Evolutionary conservation across 2,113 vertebrate genomes (phyloP).

Genomic region (Malurus melanocephalus): DNA sequence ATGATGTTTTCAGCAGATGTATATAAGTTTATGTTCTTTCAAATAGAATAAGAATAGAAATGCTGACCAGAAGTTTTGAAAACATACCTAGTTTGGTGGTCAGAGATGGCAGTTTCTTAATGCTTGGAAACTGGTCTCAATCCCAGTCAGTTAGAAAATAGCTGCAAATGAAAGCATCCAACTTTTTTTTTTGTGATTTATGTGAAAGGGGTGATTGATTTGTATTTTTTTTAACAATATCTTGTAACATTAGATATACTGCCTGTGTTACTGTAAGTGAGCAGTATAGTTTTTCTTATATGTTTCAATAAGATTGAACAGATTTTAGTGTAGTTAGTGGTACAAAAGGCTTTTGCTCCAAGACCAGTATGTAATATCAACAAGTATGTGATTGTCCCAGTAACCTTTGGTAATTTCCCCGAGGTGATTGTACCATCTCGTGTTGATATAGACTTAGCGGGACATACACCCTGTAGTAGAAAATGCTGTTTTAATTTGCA

Average conservation of each 20-base stretch:
- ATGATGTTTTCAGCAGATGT: neutral
- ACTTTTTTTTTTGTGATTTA: fast-evolving
- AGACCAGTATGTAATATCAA: neutral
- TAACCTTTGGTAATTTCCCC: neutral
- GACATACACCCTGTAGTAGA: neutral
- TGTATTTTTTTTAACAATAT: neutral
- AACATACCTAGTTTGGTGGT: neutral
- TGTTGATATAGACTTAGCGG: neutral
- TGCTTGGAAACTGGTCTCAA: neutral
- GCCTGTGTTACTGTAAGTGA: neutral
- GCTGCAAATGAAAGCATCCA: neutral
- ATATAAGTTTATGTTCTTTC: neutral
- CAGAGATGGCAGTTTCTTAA: neutral
- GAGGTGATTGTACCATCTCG: neutral
- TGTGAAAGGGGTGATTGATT: neutral
- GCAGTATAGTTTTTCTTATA: neutral
- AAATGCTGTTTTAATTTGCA: neutral
- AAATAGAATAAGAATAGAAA: neutral
- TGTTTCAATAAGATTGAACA: neutral
- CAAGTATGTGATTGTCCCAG: neutral
- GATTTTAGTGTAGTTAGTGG: neutral
- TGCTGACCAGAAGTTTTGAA: neutral
- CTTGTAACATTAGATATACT: neutral
- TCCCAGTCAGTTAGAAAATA: neutral
- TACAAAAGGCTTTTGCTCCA: neutral